These are phyloP conservation scores for Julus scandinavius DNA, from an alignment of 2,888 invertebrate genomes.

Conservation along the genomic window DNA sequence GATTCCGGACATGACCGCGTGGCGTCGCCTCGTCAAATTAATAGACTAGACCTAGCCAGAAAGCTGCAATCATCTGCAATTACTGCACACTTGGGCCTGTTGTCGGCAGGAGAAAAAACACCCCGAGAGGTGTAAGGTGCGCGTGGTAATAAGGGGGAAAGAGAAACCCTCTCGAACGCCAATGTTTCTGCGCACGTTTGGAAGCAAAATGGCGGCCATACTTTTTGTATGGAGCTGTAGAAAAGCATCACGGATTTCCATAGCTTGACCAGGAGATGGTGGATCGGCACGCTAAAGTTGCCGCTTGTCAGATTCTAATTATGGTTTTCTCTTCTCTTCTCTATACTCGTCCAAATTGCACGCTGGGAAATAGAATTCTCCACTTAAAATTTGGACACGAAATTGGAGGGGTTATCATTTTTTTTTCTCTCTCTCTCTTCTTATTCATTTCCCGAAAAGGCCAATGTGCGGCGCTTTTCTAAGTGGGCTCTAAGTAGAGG, in stretches of 20 bases:
- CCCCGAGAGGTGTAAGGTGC: conserved; percentile 43
- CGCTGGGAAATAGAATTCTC: not conserved
- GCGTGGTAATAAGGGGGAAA: conserved; percentile 46
- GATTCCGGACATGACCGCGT: conserved; percentile 45
- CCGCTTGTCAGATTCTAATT: conserved; percentile 23
- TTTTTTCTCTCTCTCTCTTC: not conserved
- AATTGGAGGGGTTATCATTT: not conserved
- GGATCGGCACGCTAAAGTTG: not conserved
- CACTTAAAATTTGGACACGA: conserved; percentile 15
- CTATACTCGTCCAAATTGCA: not conserved
- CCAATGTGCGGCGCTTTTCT: not conserved
- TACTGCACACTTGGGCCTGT: conserved; percentile 10
- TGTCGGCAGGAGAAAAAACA: not conserved
- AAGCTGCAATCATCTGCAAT: conserved; percentile 22
- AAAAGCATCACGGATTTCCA: not conserved
- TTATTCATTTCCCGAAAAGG: not conserved
- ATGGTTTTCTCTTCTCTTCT: not conserved
- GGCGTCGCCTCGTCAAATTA: conserved; percentile 30
- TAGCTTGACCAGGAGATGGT: not conserved
- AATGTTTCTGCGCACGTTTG: not conserved
- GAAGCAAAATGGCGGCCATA: not conserved
- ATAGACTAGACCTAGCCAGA: conserved; percentile 19
- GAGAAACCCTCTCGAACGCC: not conserved
- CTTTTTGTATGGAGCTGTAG: not conserved
- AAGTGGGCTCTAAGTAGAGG: not conserved